Evolutionary conservation across 1,140 invertebrate species (phyloP), one percentile per base, ranked within the genome.

Genomic region (Triops longicaudatus): DNA sequence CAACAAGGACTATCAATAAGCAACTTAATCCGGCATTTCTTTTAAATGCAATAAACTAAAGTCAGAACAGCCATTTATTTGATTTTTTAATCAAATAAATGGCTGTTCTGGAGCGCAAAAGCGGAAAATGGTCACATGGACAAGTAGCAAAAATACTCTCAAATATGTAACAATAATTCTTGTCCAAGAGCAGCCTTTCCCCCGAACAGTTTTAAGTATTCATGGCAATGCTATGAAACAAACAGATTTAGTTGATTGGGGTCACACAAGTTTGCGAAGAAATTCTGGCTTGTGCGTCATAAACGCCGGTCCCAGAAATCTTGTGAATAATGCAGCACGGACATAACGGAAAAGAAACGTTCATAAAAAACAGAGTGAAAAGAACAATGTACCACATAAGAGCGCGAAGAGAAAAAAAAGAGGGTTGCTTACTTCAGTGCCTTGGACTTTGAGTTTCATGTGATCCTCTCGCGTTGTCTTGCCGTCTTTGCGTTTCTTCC

Each of bases 391-490:
- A 0, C 14, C 31, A 37, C 31, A 37, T 37, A 2, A 37, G 31
- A 37, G 31, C 31, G n/a, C n/a, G n/a, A n/a, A 72, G n/a, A 76
- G 71, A 6, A 22, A n/a, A 6, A 71, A 76, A 50, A 50, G 27
- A 27, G 72, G 82, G 86, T 37, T 37, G 2, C 31, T 88, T 81
- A 95, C 93, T 90, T 97, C 95, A 77, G 93, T 93, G 80, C 94
- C 94, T 87, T 96, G 94, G 79, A 98, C 96, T 89, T 98, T 99
- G 50, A 98, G 88, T 86, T 98, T 98, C 97, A 98, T 98, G 84
- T 98, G 97, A 89, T 99, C 97, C 86, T 99, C 97, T 80, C 97
- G 86, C 31, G 96, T 98, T 73, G 96, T 98, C 86, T 98, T 98
- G 7, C 96, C 97, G 85, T 98, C 96, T 86, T 98, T 98, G 78